These are phyloP conservation scores for Illadopsis cleaveri DNA, from an alignment of 2,113 vertebrate genomes.

Conservation along the genomic window DNA sequence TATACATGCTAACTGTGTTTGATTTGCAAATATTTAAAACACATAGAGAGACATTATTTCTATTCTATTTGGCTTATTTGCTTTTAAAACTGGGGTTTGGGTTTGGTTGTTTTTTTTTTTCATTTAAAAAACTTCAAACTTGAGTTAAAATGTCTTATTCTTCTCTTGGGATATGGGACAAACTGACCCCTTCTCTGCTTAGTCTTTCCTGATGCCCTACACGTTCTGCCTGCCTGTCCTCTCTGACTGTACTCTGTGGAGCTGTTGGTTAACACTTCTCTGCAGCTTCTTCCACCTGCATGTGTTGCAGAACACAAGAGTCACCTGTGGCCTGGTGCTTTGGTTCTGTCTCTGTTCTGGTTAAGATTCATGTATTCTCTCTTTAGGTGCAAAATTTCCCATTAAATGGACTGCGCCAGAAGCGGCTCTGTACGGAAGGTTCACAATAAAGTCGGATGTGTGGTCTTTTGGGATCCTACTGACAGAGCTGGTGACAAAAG, in stretches of 20 bases:
- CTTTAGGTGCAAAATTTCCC: slow-evolving; percentile 93
- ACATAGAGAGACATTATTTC: not conserved
- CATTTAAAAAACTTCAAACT: not conserved
- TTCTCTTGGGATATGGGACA: not conserved
- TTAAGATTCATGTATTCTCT: slow-evolving; percentile 7
- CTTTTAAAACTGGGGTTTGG: not conserved
- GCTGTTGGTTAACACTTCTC: not conserved
- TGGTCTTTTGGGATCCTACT: slow-evolving; percentile 98
- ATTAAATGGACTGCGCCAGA: slow-evolving; percentile 98
- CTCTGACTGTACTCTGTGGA: not conserved
- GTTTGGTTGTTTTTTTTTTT: not conserved
- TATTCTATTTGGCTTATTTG: not conserved
- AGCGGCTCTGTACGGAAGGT: slow-evolving; percentile 93
- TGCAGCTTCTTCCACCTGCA: not conserved
- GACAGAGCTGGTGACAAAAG: slow-evolving; percentile 97
- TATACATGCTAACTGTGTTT: not conserved
- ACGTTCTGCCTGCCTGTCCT: not conserved
- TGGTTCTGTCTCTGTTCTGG: not conserved
- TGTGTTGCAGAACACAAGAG: not conserved
- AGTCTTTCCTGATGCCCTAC: not conserved
- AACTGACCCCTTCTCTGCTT: not conserved
- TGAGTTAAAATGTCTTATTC: not conserved
- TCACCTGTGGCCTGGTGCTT: not conserved
- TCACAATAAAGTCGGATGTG: slow-evolving; percentile 98
- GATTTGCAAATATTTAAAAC: not conserved